phyloP scores from a whole-genome alignment of 2,113 vertebrate species.

The Hydrochoerus hydrochaeris region DNA sequence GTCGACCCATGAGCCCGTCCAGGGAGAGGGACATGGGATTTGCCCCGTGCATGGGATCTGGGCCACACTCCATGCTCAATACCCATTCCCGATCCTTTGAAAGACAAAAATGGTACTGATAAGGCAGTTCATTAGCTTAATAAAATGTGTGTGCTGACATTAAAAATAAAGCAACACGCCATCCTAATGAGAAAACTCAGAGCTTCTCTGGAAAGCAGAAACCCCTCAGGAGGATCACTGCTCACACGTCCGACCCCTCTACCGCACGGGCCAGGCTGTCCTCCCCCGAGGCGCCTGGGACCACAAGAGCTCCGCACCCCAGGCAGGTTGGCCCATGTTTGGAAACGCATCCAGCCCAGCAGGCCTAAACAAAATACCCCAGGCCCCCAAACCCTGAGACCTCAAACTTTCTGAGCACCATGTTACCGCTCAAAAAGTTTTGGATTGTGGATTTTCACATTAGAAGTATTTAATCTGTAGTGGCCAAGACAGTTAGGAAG shows the following conservation, averaged over 20 bases:
- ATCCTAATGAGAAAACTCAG: neutral
- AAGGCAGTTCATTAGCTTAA: neutral
- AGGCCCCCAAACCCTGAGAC: neutral
- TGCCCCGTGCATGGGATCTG: neutral
- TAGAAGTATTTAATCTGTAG: neutral
- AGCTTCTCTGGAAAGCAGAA: neutral
- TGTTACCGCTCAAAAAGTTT: neutral
- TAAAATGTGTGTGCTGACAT: neutral
- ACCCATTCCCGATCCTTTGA: neutral
- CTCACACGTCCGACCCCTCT: neutral
- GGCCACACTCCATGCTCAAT: neutral
- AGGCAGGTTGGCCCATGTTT: neutral
- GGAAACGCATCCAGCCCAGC: neutral
- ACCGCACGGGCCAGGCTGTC: too few species aligned
- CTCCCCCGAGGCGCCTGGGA: neutral
- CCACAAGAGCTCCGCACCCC: neutral
- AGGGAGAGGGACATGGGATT: rapidly evolving
- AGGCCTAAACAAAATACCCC: neutral
- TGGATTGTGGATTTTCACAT: neutral
- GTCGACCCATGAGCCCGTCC: too few species aligned
- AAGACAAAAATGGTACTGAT: too few species aligned
- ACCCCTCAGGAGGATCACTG: neutral
- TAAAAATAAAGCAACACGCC: too few species aligned
- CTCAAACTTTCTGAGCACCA: neutral
- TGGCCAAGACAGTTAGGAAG: neutral